These are phyloP conservation scores for Pseudorhiza aurosa DNA, from an alignment of 30 jellyfish, hydroid and myxozoan species.

Conservation along the genomic window DNA sequence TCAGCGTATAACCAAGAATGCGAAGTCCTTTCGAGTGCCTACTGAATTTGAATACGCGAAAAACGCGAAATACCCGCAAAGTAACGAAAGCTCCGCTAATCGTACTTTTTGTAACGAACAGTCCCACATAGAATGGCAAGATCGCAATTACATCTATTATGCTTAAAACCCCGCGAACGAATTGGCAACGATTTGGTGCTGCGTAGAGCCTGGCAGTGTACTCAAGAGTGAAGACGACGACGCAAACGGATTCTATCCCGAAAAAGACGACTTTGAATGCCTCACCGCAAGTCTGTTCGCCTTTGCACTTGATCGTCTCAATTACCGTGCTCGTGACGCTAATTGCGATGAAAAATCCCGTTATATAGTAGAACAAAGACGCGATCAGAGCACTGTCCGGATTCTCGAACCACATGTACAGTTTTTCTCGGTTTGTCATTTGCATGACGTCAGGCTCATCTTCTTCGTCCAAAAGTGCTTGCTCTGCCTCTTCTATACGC, in stretches of 20 bases:
- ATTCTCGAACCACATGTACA: slow-evolving; percentile 88
- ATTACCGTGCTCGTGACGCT: slow-evolving; percentile 84
- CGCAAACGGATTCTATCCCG: slow-evolving; percentile 85
- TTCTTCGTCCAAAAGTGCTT: slow-evolving; percentile 41
- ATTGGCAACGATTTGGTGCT: slow-evolving; percentile 87
- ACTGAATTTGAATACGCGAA: slow-evolving; percentile 92
- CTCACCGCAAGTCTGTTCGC: slow-evolving; percentile 81
- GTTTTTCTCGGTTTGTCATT: slow-evolving; percentile 70
- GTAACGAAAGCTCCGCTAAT: slow-evolving; percentile 94
- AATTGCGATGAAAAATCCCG: slow-evolving; percentile 92
- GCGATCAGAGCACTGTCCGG: slow-evolving; percentile 87
- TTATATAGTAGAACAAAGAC: slow-evolving; percentile 74
- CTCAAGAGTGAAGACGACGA: slow-evolving; percentile 82
- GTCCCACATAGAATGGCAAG: slow-evolving; percentile 84
- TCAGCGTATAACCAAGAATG: slow-evolving; percentile 82
- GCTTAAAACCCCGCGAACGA: slow-evolving; percentile 76
- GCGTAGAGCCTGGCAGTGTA: slow-evolving; percentile 84
- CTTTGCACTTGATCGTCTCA: slow-evolving; percentile 88
- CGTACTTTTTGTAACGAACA: slow-evolving; percentile 75
- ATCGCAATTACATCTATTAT: slow-evolving; percentile 85
- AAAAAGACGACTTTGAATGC: slow-evolving; percentile 68
- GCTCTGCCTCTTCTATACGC: slow-evolving; percentile 73
- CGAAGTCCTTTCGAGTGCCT: slow-evolving; percentile 97
- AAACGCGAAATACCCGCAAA: slow-evolving; percentile 92
- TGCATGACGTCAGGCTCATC: slow-evolving; percentile 41